Percentiles rank a stretch among this genome's conserved stretches.
Evolutionary conservation across 2,113 vertebrate species (phyloP).

Genomic region (Syngnathus floridae): DNA sequence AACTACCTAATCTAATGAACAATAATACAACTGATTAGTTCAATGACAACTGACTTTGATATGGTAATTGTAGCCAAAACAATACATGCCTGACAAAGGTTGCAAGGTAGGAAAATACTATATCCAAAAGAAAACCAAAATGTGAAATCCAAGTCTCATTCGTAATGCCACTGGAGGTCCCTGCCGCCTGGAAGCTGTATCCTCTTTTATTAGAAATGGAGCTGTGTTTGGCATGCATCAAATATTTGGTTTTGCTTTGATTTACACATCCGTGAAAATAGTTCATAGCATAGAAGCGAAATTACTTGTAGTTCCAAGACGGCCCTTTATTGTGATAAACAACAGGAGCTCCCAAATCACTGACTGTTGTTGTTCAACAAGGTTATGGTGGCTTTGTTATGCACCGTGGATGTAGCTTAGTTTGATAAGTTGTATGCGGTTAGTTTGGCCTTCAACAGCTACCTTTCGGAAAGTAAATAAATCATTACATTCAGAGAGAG

Average conservation of each 20-base stretch:
- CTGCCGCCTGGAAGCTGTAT: no score
- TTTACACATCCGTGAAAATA: neutral
- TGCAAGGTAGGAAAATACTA: no score
- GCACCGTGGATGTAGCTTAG: neutral
- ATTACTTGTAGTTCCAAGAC: neutral
- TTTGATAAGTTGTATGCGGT: neutral
- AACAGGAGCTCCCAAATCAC: neutral
- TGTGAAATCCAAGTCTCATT: no score
- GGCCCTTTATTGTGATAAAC: neutral
- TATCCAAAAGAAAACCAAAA: neutral
- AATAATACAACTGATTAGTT: slow-evolving; percentile 31
- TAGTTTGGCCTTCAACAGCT: neutral
- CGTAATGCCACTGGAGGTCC: no score
- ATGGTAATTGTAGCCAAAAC: slow-evolving; percentile 11
- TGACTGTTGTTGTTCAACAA: neutral
- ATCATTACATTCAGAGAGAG: neutral
- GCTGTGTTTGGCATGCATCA: neutral
- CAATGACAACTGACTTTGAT: slow-evolving; percentile 47
- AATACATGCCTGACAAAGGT: no score
- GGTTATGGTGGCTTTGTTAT: neutral
- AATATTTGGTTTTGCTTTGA: neutral
- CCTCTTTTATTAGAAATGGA: neutral
- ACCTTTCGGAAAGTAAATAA: neutral
- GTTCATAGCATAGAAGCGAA: no score
- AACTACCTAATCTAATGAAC: slow-evolving; percentile 24